A percentile compares a stretch with the other conserved stretches of the same genome.
Evolutionary conservation across 1,140 invertebrate genomes (phyloP).

Genomic region (Bradynema listronoti): DNA sequence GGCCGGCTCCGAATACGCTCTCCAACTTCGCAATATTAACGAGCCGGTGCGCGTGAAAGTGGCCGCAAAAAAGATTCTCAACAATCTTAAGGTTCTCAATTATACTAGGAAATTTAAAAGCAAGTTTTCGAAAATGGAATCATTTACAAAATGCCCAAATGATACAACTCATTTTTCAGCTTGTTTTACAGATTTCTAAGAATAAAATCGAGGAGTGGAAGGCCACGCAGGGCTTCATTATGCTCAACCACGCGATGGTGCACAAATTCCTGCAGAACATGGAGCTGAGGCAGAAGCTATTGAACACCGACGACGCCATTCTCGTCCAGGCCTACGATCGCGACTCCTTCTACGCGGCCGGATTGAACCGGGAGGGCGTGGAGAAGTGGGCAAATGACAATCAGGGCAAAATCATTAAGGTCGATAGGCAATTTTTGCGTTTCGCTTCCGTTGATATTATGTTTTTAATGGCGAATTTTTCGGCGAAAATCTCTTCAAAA

Average conservation of each 20-base stretch:
- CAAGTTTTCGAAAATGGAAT: too few species aligned
- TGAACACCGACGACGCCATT: conserved; percentile 33
- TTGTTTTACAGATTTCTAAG: too few species aligned
- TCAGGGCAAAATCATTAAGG: conserved; percentile 38
- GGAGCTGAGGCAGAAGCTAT: conserved; percentile 28
- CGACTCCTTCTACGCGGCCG: conserved; percentile 36
- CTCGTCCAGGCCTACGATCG: conserved; percentile 32
- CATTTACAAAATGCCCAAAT: too few species aligned
- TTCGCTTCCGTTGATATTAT: too few species aligned
- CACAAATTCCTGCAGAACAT: conserved; percentile 34
- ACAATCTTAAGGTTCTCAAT: conserved; percentile 5
- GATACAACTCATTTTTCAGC: too few species aligned
- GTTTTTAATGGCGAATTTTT: background rate
- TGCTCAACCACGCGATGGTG: conserved; percentile 29
- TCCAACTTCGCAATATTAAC: conserved; percentile 19
- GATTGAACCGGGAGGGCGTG: conserved; percentile 22
- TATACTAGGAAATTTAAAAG: too few species aligned
- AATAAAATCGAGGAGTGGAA: conserved; percentile 36
- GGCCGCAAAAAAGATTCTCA: conserved; percentile 29
- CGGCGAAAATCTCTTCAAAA: background rate
- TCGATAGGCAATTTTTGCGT: background rate
- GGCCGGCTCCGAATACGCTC: conserved; percentile 27
- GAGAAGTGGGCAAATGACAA: conserved; percentile 36
- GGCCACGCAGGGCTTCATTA: conserved; percentile 22
- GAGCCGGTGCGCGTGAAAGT: conserved; percentile 33